Percentiles rank a stretch among this genome's conserved stretches.
phyloP scores from a whole-genome alignment of 2,888 invertebrate genomes.

The Tinea semifulvella region DNA sequence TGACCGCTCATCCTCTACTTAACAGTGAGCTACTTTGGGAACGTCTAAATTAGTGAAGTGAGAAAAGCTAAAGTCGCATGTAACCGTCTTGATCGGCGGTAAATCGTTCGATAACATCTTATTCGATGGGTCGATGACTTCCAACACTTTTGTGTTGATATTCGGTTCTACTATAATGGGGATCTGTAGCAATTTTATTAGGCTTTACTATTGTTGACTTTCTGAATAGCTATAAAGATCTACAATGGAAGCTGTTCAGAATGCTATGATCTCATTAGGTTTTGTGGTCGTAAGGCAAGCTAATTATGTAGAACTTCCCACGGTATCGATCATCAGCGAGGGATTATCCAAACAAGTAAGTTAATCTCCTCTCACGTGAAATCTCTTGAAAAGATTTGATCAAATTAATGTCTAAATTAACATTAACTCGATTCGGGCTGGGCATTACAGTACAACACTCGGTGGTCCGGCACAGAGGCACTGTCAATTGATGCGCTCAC shows the following conservation, averaged over 20 bases:
- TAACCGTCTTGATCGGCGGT: constrained; percentile 53
- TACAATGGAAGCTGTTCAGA: no score
- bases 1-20: constrained; percentile 55
- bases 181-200: constrained; percentile 42
- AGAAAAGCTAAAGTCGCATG: constrained; percentile 60
- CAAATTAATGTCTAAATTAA: constrained; percentile 44
- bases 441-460: constrained; percentile 10
- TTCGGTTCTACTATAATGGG: constrained; percentile 41
- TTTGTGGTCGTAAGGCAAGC: not conserved
- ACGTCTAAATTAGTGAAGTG: constrained; percentile 64
- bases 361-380: constrained; percentile 56
- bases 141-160: constrained; percentile 51
- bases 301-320: constrained; percentile 33
- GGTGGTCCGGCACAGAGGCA: constrained; percentile 37
- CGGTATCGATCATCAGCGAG: constrained; percentile 27
- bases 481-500: constrained; percentile 42
- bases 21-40: constrained; percentile 60
- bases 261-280: not conserved
- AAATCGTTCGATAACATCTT: constrained; percentile 59
- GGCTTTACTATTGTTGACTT: constrained; percentile 37
- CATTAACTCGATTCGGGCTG: constrained; percentile 18
- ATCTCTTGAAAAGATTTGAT: constrained; percentile 40
- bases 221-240: constrained; percentile 28
- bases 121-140: constrained; percentile 39
- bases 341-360: constrained; percentile 53